Base-by-base conservation (phyloP, 2,888 invertebrate genomes). In the Monoplex corrugatus region DNA sequence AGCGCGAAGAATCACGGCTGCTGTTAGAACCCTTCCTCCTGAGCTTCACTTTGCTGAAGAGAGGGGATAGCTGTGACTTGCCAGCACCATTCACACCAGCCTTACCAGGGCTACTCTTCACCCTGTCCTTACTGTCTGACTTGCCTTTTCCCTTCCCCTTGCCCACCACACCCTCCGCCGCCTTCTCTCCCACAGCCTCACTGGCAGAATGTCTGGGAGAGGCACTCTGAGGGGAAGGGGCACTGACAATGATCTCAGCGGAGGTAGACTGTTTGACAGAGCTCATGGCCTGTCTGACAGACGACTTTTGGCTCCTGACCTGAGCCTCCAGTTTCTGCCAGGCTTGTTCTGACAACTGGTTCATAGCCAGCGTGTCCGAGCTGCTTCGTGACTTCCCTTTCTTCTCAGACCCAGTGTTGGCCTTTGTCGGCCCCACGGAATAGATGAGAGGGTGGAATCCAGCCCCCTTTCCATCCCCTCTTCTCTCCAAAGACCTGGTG, bases 401-500 rank as follows among this genome's bases (percentile, higher is more conserved):
- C 32, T 57, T 63, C 44, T 38, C 82, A 6, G 87, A 87, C 63
- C 63, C 87, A 13, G 80, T 80, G 57, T 63, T 87, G 40, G 80
- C 80, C 35, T 57, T 19, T 5, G 50, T 19, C 23, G 80, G 63
- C 35, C 57, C 87, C 44, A 78, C 50, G 13, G 82, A 50, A 50
- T 80, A 40, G 10, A 78, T 38, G 50, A 87, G 44, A 6, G 87
- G 57, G 23, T 38, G 40, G 57, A 82, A 82, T 3, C 35, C 50
- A 6, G 23, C 57, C 2, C 40, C 23, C 32, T 32, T 80, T 38
- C 75, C 38, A n/a, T 32, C 44, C n/a, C 80, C 44, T n/a, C 89
- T 89, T 2, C 92, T 83, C 50, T 91, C 92, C 75, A 91, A 57
- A 32, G 90, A 91, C 84, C 91, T 68, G 3, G 89, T 90, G 19